phyloP scores from a whole-genome alignment of 2,888 invertebrate species.

The Volucella inanis region DNA sequence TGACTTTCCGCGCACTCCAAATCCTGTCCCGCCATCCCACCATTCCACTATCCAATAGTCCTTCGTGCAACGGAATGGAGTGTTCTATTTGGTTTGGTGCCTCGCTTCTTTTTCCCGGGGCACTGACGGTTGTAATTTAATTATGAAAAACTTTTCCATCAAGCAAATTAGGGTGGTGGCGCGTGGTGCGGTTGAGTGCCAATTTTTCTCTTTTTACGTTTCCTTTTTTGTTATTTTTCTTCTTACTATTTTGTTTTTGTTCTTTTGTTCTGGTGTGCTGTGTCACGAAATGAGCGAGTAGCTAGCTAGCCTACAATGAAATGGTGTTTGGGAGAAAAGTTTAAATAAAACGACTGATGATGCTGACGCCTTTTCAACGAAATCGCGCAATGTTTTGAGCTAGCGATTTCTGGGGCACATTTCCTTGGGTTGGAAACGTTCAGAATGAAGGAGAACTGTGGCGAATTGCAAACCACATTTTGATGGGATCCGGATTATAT shows the following conservation, averaged over 20 bases:
- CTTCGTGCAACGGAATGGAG: constrained; percentile 19
- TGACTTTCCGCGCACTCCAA: not conserved
- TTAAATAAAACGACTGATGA: constrained; percentile 57
- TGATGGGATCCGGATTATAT: constrained; percentile 60
- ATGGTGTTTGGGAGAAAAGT: constrained; percentile 41
- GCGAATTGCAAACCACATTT: constrained; percentile 49
- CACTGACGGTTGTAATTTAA: constrained; percentile 75
- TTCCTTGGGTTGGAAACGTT: not conserved
- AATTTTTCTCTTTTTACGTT: constrained; percentile 41
- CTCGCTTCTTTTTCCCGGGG: constrained; percentile 63
- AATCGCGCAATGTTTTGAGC: constrained; percentile 20
- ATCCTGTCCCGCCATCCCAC: not conserved
- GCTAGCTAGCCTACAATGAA: constrained; percentile 23
- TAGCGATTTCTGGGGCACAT: constrained; percentile 13
- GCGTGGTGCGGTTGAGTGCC: constrained; percentile 70
- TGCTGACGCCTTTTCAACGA: constrained; percentile 51
- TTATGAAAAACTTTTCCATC: constrained; percentile 75
- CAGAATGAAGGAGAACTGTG: constrained; percentile 30
- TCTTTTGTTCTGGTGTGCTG: constrained; percentile 12
- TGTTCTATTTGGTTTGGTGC: constrained; percentile 62
- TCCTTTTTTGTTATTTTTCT: constrained; percentile 23
- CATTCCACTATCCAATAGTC: not conserved
- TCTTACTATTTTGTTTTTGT: constrained; percentile 16
- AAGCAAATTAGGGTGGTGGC: constrained; percentile 70
- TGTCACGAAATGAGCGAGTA: constrained; percentile 31